Evolutionary conservation across 2,888 invertebrate genomes (phyloP), one percentile per base, ranked within the genome.

Genomic region (Drosophila monieri): DNA sequence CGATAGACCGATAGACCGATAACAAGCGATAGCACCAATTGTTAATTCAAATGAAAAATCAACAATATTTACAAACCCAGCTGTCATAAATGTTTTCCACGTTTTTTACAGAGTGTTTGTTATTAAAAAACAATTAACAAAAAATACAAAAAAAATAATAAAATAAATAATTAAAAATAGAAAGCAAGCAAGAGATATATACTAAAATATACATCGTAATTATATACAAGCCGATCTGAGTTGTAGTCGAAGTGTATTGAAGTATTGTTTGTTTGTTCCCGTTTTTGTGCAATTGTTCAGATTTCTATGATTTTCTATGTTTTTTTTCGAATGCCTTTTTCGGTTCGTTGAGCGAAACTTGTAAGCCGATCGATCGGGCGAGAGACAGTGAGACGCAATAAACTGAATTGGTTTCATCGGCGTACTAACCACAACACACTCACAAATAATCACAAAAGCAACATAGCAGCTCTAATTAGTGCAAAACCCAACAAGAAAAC

Each of bases 301-400:
- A 14, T 10, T 8, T 43, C 27, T 37, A 58, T 68, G 41, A 43
- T 66, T 43, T 18, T 2, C 18, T 2, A 18, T 18, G 18, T 18
- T 66, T 62, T n/a, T n/a, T n/a, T n/a, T n/a, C n/a, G 54, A 56
- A 62, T 74, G 79, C 73, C 68, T 76, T 73, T 76, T 84, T 78
- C 70, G 74, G 66, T 72, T 84, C 57, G 71, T 76, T 73, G 84
- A 87, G 76, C 89, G 90, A 89, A 89, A 89, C 90, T 89, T 89
- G 90, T 89, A 84, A 74, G 64, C 62, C 53, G 51, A 73, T 59
- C 53, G 51, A 73, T 59, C 61, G 61, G 59, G 66, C 56, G 61
- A 55, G 61, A 55, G 64, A 62, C 51, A 71, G 68, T 74, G 69
- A 77, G 84, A 74, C 74, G 74, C 74, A 79, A 85, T 77, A 78